Base-by-base conservation (phyloP, 2,797 vertebrate species). In the Chaunax sp. region DNA sequence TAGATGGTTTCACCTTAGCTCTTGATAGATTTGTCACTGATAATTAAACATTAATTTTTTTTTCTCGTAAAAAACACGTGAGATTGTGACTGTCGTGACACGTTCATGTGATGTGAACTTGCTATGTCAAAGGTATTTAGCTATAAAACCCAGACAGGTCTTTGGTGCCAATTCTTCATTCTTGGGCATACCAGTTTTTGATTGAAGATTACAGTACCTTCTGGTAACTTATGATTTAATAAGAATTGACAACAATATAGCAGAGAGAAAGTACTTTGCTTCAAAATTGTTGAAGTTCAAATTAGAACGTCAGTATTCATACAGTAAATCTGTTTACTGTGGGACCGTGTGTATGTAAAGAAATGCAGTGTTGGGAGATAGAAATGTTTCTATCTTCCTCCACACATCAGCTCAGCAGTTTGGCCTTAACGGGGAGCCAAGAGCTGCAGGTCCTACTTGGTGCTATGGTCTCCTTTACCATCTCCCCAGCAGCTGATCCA, bases 101-200 rank as follows among this genome's bases (percentile, higher is more conserved):
- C 0, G 0, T 51, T 80, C 83, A 89, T 78, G 68, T 76, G 85
- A 87, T 51, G 22, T n/a, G 58, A 25, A 40, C 3, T n/a, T 33
- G 19, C 35, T 13, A 37, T 59, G 55, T 61, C 50, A 78, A 58
- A 53, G 50, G 18, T 57, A 62, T 70, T 55, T 50, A 72, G 56
- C 41, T 30, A 64, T 82, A 74, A 86, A 80, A 73, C 6, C 41
- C 58, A 58, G 37, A 44, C 28, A 49, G 26, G n/a, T 20, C 20
- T 41, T 7, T 37, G 51, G 2, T 12, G 28, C 16, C 12, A 22
- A 3, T 35, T 67, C 19, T 60, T 60, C 9, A 2, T 28, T 6
- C 10, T 44, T 44, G 19, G 35, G 23, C 23, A 12, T 3, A 18
- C 28, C 49, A 54, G 14, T 35, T 47, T 44, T 51, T 53, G 3